These are phyloP conservation scores for Grammomys surdaster DNA, from an alignment of 2,113 vertebrate species.

Conservation along the genomic window DNA sequence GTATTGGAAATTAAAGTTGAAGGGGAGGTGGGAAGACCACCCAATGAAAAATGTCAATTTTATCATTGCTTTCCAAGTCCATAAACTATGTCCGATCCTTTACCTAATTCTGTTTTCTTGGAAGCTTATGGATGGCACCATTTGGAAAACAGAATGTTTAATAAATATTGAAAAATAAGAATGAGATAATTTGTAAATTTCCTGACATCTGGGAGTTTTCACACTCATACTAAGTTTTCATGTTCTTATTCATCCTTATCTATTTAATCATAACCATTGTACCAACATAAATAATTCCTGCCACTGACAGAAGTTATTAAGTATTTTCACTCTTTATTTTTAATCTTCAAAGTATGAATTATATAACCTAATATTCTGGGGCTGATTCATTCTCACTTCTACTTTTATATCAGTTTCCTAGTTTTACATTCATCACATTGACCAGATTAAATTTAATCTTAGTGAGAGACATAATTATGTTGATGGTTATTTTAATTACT, in stretches of 20 bases:
- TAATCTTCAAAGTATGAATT: conserved; percentile 56
- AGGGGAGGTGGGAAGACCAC: not conserved
- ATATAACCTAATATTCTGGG: conserved; percentile 23
- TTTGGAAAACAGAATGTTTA: conserved; percentile 51
- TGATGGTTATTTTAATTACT: conserved; percentile 23
- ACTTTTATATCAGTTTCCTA: not conserved
- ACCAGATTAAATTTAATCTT: not conserved
- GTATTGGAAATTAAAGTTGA: not conserved
- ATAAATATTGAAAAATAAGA: conserved; percentile 61
- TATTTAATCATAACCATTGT: conserved; percentile 63
- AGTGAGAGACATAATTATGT: not conserved
- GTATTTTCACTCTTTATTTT: conserved; percentile 65
- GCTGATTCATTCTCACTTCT: conserved; percentile 57
- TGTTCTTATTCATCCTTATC: conserved; percentile 24
- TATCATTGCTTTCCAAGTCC: not conserved
- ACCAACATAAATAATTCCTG: conserved; percentile 68
- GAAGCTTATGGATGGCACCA: conserved; percentile 44
- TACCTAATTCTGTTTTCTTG: not conserved
- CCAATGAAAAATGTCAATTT: not conserved
- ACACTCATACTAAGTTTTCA: conserved; percentile 20
- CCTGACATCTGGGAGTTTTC: conserved; percentile 63
- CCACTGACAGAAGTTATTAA: conserved; percentile 58
- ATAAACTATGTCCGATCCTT: not conserved
- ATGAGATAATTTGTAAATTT: conserved; percentile 64
- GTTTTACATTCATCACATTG: conserved; percentile 39